Evolutionary conservation across 2,797 vertebrate genomes (phyloP).

Genomic region (Typhlichthys eigenmanni): DNA sequence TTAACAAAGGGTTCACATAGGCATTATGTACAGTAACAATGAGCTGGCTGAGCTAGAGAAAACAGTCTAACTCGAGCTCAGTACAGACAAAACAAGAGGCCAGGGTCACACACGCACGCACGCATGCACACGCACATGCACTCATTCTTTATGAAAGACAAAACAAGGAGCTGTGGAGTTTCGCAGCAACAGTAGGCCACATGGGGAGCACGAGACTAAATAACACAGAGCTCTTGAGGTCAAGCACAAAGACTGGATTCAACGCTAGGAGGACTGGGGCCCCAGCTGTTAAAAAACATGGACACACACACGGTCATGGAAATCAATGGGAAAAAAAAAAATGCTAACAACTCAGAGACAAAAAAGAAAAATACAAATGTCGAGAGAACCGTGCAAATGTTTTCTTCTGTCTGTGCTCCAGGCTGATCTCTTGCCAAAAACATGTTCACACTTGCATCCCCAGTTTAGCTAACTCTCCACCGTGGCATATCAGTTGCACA

Average conservation of each 20-base stretch:
- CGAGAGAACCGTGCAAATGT: slow-evolving; percentile 1
- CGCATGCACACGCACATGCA: slow-evolving; percentile 14
- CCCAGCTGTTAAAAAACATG: slow-evolving; percentile 40
- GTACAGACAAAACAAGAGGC: slow-evolving; percentile 65
- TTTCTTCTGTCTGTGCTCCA: neutral
- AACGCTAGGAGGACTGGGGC: slow-evolving; percentile 23
- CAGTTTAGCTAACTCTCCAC: neutral
- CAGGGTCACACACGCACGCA: slow-evolving; percentile 39
- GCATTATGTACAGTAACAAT: slow-evolving; percentile 56
- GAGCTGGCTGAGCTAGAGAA: slow-evolving; percentile 33
- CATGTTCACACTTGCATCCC: neutral
- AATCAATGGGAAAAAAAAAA: neutral
- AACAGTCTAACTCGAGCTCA: slow-evolving; percentile 45
- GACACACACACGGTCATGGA: slow-evolving; percentile 7
- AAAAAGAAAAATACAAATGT: neutral
- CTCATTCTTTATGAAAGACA: slow-evolving; percentile 36
- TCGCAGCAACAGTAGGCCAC: slow-evolving; percentile 25
- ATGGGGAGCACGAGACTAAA: slow-evolving; percentile 44
- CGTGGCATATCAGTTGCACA: neutral
- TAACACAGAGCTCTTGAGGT: slow-evolving; percentile 47
- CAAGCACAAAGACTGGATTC: slow-evolving; percentile 53
- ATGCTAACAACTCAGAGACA: neutral
- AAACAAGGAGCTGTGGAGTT: slow-evolving; percentile 55
- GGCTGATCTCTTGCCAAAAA: neutral
- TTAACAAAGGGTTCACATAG: slow-evolving; percentile 23